Evolutionary conservation across 2,888 invertebrate genomes (phyloP).

Genomic region (Brachynemurus nebulosus): DNA sequence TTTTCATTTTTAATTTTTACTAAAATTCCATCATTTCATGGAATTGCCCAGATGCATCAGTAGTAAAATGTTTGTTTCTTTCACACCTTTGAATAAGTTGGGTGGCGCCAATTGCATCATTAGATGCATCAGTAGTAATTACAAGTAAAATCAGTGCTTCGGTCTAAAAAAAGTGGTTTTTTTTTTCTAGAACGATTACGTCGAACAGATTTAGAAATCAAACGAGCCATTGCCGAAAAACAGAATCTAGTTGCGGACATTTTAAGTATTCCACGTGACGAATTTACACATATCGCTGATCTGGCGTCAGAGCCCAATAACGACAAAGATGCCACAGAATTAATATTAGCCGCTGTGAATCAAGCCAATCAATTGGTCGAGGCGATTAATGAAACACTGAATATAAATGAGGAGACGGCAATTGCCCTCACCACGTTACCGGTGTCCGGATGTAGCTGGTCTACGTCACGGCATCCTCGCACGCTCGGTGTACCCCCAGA

Average conservation of each 20-base stretch:
- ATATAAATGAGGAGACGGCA: constrained; percentile 40
- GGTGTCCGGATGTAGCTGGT: constrained; percentile 28
- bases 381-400: constrained; percentile 41
- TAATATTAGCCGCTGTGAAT: constrained; percentile 54
- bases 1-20: no score
- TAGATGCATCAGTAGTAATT: no score
- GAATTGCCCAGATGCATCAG: no score
- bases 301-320: constrained; percentile 45
- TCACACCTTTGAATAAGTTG: no score
- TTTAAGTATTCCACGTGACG: constrained; percentile 56
- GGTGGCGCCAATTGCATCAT: no score
- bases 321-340: constrained; percentile 39
- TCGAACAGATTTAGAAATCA: constrained; percentile 56
- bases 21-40: no score
- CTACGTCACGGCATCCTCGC: constrained; percentile 32
- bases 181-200: constrained; percentile 50
- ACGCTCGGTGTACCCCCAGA: constrained; percentile 45
- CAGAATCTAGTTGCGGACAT: constrained; percentile 62
- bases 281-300: constrained; percentile 52
- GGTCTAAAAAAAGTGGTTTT: constrained; percentile 11
- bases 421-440: constrained; percentile 35
- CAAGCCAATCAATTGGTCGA: constrained; percentile 44
- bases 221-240: constrained; percentile 55
- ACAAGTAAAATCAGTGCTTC: neutral
- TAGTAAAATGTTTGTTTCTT: no score